Evolutionary conservation across 2,888 invertebrate species (phyloP).

Genomic region (Erpobdella octoculata): DNA sequence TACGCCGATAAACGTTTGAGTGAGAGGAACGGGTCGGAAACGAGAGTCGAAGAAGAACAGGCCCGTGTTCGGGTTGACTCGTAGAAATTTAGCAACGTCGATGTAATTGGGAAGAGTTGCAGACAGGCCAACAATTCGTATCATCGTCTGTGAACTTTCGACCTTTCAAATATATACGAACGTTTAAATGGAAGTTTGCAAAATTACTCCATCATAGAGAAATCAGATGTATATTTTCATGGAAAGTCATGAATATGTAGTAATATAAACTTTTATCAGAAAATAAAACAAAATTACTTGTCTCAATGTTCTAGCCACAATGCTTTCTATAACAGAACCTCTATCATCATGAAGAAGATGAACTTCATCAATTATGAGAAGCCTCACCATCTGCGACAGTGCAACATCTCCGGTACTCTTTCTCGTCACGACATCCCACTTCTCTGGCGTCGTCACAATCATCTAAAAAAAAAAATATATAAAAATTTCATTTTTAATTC

Average conservation of each 20-base stretch:
- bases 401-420: slow-evolving; percentile 59
- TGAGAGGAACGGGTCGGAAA: slow-evolving; percentile 81
- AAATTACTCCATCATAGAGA: too few relatives aligned
- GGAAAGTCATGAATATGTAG: neutral
- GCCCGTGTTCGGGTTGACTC: slow-evolving; percentile 79
- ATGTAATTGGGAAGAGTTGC: slow-evolving; percentile 95
- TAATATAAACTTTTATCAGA: too few relatives aligned
- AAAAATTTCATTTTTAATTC: neutral
- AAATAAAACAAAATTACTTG: slow-evolving; percentile 56
- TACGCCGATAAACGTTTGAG: slow-evolving; percentile 73
- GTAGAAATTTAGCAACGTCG: slow-evolving; percentile 85
- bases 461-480: slow-evolving; percentile 56
- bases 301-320: slow-evolving; percentile 87
- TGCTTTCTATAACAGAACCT: slow-evolving; percentile 91
- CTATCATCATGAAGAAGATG: slow-evolving; percentile 91
- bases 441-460: slow-evolving; percentile 96
- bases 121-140: slow-evolving; percentile 88
- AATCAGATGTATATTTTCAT: too few relatives aligned
- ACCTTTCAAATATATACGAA: slow-evolving; percentile 42
- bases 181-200: neutral
- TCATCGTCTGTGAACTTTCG: slow-evolving; percentile 65
- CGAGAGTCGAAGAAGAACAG: slow-evolving; percentile 72
- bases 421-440: slow-evolving; percentile 97
- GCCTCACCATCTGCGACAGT: slow-evolving; percentile 76
- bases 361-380: slow-evolving; percentile 86